These are phyloP conservation scores for Athrips mouffetella DNA, from an alignment of 2,888 invertebrate species.

Conservation along the genomic window DNA sequence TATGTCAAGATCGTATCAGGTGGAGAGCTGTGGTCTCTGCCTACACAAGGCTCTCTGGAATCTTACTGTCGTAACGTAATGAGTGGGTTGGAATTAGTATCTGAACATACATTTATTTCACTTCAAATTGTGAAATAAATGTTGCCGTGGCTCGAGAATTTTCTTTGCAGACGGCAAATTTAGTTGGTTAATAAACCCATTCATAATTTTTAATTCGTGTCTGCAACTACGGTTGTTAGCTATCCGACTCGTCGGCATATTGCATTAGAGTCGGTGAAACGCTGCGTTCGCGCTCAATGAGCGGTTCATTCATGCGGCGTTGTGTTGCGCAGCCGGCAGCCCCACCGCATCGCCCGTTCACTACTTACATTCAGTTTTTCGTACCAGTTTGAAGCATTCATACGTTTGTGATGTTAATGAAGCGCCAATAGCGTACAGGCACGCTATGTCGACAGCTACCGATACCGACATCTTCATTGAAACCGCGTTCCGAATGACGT, in stretches of 20 bases:
- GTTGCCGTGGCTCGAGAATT: background rate
- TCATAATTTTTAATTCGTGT: constrained; percentile 49
- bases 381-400: constrained; percentile 9
- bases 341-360: constrained; percentile 16
- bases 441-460: background rate
- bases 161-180: constrained; percentile 38
- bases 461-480: background rate
- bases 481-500: background rate
- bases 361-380: constrained; percentile 21
- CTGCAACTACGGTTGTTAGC: constrained; percentile 34
- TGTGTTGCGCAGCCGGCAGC: constrained; percentile 4
- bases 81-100: no score
- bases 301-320: constrained; percentile 20
- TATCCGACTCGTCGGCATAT: constrained; percentile 45
- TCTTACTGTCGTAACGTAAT: no score
- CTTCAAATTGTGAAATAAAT: no score
- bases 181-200: constrained; percentile 55
- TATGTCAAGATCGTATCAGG: no score
- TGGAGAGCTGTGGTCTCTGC: no score
- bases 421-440: background rate
- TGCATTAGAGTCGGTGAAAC: constrained; percentile 50
- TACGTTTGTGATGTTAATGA: constrained; percentile 12
- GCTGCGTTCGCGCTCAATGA: constrained; percentile 21
- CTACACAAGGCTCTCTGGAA: no score
- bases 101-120: no score